phyloP scores from a whole-genome alignment of 2,888 invertebrate genomes.

The Epirrhoe tristata region DNA sequence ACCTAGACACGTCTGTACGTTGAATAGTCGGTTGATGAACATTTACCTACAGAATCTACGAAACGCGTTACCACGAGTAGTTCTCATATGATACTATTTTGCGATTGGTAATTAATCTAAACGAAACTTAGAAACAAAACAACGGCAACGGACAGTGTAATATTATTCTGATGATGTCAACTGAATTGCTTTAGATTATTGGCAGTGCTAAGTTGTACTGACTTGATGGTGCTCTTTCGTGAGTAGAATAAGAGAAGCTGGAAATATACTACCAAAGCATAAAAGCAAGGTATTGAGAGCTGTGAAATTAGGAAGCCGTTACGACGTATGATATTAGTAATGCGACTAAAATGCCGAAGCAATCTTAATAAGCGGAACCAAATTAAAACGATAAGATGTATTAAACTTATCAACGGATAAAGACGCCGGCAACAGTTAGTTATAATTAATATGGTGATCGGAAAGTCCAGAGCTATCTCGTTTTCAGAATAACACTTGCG shows the following conservation, averaged over 20 bases:
- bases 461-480: slow-evolving; percentile 82
- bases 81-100: no score
- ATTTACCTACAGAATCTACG: neutral
- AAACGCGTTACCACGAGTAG: no score
- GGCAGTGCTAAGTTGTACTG: no score
- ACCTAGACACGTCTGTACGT: neutral
- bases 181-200: no score
- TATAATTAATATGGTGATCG: slow-evolving; percentile 66
- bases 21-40: neutral
- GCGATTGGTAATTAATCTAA: no score
- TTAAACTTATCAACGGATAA: slow-evolving; percentile 10
- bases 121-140: no score
- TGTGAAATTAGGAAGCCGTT: neutral
- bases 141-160: no score
- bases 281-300: neutral
- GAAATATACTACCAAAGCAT: no score
- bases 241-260: no score
- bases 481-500: slow-evolving; percentile 83
- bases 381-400: neutral
- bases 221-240: no score
- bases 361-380: neutral
- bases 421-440: slow-evolving; percentile 47
- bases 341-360: neutral
- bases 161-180: no score
- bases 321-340: neutral